Evolutionary conservation across 2,113 vertebrate species (phyloP).

Genomic region (Actenoides hombroni): DNA sequence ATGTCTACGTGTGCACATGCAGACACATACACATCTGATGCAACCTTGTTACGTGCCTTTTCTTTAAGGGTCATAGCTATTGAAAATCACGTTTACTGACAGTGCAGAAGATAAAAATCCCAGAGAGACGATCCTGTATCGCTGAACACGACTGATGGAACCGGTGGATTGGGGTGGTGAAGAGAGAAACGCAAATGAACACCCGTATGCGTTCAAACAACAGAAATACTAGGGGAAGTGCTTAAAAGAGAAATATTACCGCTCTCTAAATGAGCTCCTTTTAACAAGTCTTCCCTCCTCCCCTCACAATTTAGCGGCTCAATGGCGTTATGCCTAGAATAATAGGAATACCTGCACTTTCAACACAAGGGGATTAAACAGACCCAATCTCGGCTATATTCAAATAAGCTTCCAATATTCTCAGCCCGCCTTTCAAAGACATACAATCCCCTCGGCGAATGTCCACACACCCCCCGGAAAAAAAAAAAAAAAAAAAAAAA

Average conservation of each 20-base stretch:
- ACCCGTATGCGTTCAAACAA: neutral
- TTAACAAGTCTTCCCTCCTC: neutral
- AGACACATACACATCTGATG: neutral
- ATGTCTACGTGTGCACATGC: neutral
- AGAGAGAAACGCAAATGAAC: neutral
- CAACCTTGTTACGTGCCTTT: neutral
- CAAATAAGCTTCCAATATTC: neutral
- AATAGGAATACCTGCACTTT: conserved; percentile 40
- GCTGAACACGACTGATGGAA: neutral
- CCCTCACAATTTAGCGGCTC: neutral
- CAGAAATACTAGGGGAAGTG: neutral
- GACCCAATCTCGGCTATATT: neutral
- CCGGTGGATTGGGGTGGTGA: neutral
- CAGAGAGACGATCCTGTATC: neutral
- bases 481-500: neutral
- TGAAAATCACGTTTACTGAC: neutral
- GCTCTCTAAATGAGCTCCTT: neutral
- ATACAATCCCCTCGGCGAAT: neutral
- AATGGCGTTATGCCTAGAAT: neutral
- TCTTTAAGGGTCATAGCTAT: neutral
- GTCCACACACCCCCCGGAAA: rapidly evolving
- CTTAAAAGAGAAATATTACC: neutral
- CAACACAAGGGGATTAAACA: conserved; percentile 13
- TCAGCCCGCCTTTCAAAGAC: neutral
- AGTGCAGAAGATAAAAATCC: neutral